Evolutionary conservation across 2,797 vertebrate genomes (phyloP).

Genomic region (Gobionotothen gibberifrons): DNA sequence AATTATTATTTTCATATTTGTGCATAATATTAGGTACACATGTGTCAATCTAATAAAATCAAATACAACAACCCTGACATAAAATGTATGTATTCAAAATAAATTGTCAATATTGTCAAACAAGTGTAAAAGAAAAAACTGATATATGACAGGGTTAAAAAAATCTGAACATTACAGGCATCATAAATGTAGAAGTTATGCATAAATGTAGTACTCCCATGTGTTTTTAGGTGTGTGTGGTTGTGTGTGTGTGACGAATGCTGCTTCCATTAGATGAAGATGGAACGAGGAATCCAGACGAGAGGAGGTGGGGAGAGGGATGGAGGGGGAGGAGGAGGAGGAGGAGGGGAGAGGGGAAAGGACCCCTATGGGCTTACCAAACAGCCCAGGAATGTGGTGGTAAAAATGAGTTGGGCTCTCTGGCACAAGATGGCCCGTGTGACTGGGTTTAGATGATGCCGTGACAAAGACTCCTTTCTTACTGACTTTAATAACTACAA

Average conservation of each 20-base stretch:
- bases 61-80: not conserved
- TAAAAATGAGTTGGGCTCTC: constrained; percentile 84
- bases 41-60: no score
- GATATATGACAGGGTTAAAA: not conserved
- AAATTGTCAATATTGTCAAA: not conserved
- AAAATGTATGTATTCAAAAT: not conserved
- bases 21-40: no score
- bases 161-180: not conserved
- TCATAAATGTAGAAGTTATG: not conserved
- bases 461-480: constrained; percentile 91
- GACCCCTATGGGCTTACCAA: constrained; percentile 79
- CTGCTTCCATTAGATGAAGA: constrained; percentile 67
- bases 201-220: not conserved
- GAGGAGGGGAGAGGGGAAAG: constrained; percentile 29
- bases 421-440: constrained; percentile 85
- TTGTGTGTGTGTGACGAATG: constrained; percentile 42
- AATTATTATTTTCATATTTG: no score
- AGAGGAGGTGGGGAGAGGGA: constrained; percentile 33
- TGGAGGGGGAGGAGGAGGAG: constrained; percentile 9
- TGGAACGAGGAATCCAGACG: constrained; percentile 66
- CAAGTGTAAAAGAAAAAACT: not conserved
- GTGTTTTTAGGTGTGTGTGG: not conserved
- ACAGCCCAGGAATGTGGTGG: constrained; percentile 83
- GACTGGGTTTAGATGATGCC: constrained; percentile 82
- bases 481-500: constrained; percentile 81